Evolutionary conservation across 2,113 vertebrate species (phyloP), one percentile per base, ranked within the genome.

Genomic region (Enhydra lutris): DNA sequence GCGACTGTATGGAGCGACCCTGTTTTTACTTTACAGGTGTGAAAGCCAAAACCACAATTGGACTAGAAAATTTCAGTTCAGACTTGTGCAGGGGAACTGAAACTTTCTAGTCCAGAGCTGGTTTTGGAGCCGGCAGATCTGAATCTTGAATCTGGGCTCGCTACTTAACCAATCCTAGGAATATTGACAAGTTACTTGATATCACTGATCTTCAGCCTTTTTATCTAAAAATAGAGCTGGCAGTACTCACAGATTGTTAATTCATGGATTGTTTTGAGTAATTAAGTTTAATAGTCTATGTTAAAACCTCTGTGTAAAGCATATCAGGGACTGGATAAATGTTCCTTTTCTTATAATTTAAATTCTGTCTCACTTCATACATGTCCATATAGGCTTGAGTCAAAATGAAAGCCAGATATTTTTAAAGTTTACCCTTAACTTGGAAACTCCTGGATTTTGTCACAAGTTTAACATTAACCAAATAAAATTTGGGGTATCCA

Each of bases 391-490:
- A 42, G 4, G 6, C 39, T 86, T 74, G 13, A 85, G 78, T 79
- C 50, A 5, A 74, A 95, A 95, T 91, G 89, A 94, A 94, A 94
- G 47, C 82, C 97, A 97, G 78, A 89, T 81, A 39, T 84, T 90
- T 92, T 96, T 78, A 74, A 80, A 80, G 50, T 96, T 89, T 89
- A 65, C 24, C 96, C 78, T 88, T 97, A 81, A 88, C 93, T 97
- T 89, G 65, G 85, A 95, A 94, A 93, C 47, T 79, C 93, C 95
- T 98, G 95, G 81, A 91, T 96, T 96, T 94, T 96, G 93, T 97
- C 97, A 96, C 79, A 97, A 94, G 36, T 36, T 95, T 98, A 96
- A 87, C 78, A 69, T 93, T 84, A 87, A 88, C 71, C 88, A 91
- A 95, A 93, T 88, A 45, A 86, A 94, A 93, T 92, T 61, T 50